A percentile compares a stretch with the other conserved stretches of the same genome.
Conservation (phyloP, 2,888 invertebrate species). For the Rhopalosiphum nymphaeae region DNA sequence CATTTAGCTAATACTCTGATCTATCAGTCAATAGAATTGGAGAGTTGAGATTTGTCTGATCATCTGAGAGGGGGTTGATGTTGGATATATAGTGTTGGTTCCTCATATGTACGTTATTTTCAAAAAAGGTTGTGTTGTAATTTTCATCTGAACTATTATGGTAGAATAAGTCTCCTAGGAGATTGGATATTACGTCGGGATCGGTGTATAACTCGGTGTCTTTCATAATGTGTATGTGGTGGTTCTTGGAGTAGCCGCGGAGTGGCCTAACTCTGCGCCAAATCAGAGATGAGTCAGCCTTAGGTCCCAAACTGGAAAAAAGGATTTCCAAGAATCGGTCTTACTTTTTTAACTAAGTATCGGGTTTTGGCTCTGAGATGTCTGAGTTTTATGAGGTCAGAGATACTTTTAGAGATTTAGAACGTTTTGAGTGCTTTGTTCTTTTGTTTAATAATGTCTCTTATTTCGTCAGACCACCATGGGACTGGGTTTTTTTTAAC, state of each 20-base stretch:
- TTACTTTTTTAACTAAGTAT: conserved; percentile 3
- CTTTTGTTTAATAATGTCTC: not conserved
- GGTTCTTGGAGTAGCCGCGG: not conserved
- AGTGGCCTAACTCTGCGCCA: not conserved
- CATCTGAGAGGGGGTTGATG: no score
- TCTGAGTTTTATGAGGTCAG: not conserved
- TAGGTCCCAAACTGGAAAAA: not conserved
- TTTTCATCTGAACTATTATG: not conserved
- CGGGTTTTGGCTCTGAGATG: conserved; percentile 10
- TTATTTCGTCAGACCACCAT: not conserved
- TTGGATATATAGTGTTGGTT: no score
- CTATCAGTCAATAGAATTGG: no score
- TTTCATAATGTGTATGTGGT: not conserved
- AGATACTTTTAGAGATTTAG: not conserved
- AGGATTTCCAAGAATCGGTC: not conserved
- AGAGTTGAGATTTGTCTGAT: no score
- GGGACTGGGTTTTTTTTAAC: not conserved
- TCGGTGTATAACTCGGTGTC: not conserved
- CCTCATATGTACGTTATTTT: no score
- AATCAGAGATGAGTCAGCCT: not conserved
- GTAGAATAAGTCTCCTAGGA: not conserved
- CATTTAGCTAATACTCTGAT: not conserved
- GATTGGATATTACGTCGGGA: not conserved
- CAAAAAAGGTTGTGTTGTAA: not conserved
- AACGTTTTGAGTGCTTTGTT: conserved; percentile 28